Conservation (phyloP, 2,113 vertebrate genomes). For the Ginglymostoma cirratum region DNA sequence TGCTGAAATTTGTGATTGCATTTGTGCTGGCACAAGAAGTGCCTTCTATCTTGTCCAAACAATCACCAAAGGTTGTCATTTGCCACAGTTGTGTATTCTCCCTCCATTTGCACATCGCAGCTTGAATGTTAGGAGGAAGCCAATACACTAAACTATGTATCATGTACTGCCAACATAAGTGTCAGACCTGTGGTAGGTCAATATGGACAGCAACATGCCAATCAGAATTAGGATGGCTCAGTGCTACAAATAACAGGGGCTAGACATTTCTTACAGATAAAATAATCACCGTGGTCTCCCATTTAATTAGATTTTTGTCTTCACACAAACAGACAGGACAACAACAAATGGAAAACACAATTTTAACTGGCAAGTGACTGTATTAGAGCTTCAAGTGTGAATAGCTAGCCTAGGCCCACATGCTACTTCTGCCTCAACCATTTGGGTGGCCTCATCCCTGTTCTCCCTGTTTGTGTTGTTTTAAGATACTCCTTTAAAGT, state of each 20-base stretch:
- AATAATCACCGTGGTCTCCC: neutral
- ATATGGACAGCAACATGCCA: neutral
- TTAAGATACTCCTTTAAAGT: constrained; percentile 58
- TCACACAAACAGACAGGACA: neutral
- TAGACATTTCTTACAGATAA: neutral
- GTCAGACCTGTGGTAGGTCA: neutral
- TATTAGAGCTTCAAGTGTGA: neutral
- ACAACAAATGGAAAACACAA: neutral
- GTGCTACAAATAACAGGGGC: neutral
- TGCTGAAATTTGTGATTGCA: neutral
- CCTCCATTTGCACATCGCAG: neutral
- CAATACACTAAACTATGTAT: neutral
- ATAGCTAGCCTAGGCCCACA: neutral
- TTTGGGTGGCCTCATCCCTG: constrained; percentile 55
- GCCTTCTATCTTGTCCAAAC: neutral
- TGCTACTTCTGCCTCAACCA: constrained; percentile 41
- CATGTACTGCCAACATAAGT: neutral
- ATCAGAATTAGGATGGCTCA: neutral
- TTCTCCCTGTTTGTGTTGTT: constrained; percentile 51
- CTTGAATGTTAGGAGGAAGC: neutral
- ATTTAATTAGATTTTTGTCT: neutral
- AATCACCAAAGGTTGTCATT: neutral
- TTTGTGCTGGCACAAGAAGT: neutral
- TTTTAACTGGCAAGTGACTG: neutral
- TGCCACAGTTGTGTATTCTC: neutral